Evolutionary conservation across 2,797 vertebrate species (phyloP), one percentile per base, ranked within the genome.

Genomic region (Pseudopleuronectes americanus): DNA sequence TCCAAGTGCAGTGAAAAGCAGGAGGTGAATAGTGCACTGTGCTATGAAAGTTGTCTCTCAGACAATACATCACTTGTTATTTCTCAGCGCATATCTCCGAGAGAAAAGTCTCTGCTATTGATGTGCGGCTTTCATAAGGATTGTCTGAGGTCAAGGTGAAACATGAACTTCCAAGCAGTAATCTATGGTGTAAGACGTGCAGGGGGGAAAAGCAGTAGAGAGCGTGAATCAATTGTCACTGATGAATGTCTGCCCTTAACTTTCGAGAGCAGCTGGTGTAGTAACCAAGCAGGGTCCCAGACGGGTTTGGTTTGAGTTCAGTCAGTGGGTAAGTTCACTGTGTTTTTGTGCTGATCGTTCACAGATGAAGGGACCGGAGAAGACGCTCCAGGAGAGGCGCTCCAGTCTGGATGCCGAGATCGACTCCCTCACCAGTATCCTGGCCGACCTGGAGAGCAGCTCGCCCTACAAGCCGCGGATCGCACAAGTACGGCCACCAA

Each of bases 391-490:
- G 73, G 96, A 99, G 89, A 94, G 97, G 21, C 95, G 97, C 16
- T 98, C 97, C 70, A 99, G 97, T 79, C 89, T 99, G 83, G 97
- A 99, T 8, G 97, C 96, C 0, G 97, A 99, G 90, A 99, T 99
- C 0, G 97, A 99, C 87, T 99, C 97, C 3, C 87, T 99, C 87
- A 99, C 98, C 79, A 99, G 97, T 76, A 99, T 99, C 87, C 88
- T 99, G 84, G 96, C 95, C 0, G 98, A 99, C 84, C 91, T 99
- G 33, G 98, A 99, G 91, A 97, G 94, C 94, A 99, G 97, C 90
- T 97, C 97, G 0, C 97, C 98, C 0, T 99, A 98, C 84, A 98
- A 97, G 86, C 96, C 96, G 1, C 94, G 97, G 8, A 87, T 85
- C 17, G 89, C 94, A 28, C 97, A 97, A 93, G 92, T 93, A 85